These are phyloP conservation scores for Zosterops lateralis DNA, from an alignment of 2,113 vertebrate genomes.

Conservation along the genomic window DNA sequence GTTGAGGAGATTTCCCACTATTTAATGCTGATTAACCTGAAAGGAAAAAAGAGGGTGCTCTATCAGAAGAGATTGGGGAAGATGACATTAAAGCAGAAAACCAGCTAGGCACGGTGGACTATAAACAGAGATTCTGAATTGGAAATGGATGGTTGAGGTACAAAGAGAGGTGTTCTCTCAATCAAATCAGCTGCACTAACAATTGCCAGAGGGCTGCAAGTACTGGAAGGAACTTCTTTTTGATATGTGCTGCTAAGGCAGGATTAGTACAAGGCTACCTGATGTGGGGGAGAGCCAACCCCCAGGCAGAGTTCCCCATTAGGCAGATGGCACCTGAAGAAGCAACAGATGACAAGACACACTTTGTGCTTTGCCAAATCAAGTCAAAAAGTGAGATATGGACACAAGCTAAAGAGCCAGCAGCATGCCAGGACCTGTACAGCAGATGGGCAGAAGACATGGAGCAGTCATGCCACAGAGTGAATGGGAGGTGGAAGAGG, in stretches of 20 bases:
- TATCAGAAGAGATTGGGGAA: not conserved
- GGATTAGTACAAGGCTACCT: not conserved
- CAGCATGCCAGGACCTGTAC: not conserved
- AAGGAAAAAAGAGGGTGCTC: not conserved
- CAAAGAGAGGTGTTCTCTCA: not conserved
- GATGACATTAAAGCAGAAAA: not conserved
- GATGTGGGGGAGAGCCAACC: not conserved
- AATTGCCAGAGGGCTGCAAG: not conserved
- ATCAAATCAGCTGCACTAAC: not conserved
- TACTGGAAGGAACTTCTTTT: not conserved
- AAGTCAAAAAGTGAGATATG: accelerated
- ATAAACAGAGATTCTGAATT: not conserved
- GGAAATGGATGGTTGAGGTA: not conserved
- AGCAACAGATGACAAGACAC: not conserved
- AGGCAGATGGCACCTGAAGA: not conserved
- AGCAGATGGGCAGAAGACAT: not conserved
- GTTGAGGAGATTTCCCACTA: not conserved
- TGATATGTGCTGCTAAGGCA: not conserved
- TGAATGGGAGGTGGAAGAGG: not conserved
- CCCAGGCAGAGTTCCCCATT: not conserved
- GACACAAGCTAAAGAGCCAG: not conserved
- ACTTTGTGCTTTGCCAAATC: not conserved
- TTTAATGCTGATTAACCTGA: not conserved
- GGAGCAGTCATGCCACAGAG: accelerated
- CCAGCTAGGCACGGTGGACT: not conserved